A percentile compares a stretch with the other conserved stretches of the same genome.
phyloP scores from a whole-genome alignment of 1,140 invertebrate genomes.

The Cephus cinctus region DNA sequence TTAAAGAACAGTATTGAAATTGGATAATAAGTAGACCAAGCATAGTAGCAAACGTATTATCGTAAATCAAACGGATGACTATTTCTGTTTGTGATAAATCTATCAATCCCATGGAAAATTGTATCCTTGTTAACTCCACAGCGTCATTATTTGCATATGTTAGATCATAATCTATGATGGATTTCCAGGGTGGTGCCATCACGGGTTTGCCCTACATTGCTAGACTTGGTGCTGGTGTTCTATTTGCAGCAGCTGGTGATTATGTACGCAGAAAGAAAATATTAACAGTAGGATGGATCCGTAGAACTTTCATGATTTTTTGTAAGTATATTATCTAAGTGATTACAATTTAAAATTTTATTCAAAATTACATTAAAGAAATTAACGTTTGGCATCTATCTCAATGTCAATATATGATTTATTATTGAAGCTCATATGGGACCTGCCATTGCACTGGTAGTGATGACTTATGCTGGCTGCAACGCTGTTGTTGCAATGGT shows the following conservation, averaged over 20 bases:
- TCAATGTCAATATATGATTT: conserved; percentile 4
- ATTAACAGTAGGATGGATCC: conserved; percentile 62
- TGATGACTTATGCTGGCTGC: conserved; percentile 67
- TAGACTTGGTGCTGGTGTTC: conserved; percentile 63
- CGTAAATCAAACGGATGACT: not conserved
- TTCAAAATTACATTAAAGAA: too few species aligned
- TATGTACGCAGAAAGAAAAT: conserved; percentile 60
- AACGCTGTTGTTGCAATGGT: conserved; percentile 62
- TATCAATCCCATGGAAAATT: not conserved
- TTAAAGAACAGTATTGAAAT: not conserved
- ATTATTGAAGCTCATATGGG: conserved; percentile 65
- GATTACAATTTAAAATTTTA: not conserved
- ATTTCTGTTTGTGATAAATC: not conserved
- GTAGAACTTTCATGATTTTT: conserved; percentile 70
- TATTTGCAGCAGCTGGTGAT: conserved; percentile 69
- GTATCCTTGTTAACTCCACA: too few species aligned
- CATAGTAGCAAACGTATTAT: not conserved
- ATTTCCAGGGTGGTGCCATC: conserved; percentile 63
- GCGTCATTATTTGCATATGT: too few species aligned
- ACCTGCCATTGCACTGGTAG: conserved; percentile 66
- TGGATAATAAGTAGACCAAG: not conserved
- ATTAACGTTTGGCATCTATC: not conserved
- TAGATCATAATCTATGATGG: too few species aligned
- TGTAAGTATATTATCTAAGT: conserved; percentile 59
- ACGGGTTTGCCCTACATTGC: conserved; percentile 71